Evolutionary conservation across 2,113 vertebrate genomes (phyloP), one percentile per base, ranked within the genome.

Genomic region (Siniperca chuatsi): DNA sequence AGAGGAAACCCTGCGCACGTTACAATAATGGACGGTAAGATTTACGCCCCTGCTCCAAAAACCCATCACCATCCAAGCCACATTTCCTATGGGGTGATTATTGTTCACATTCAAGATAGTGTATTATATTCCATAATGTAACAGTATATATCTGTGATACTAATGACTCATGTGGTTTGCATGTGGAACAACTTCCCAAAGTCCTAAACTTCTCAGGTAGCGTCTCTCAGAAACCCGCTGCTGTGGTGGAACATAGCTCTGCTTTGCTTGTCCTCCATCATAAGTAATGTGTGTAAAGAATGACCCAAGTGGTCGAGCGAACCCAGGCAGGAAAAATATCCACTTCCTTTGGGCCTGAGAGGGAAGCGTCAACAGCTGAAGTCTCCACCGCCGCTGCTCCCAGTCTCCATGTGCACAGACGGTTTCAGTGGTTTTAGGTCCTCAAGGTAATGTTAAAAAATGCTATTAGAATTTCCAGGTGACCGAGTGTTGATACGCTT

Each of bases 31-130:
- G 94, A 94, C 75, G 55, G 91, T 90, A 94, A 97, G 97, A 98
- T 98, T 99, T 98, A 97, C 96, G 87, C 83, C 89, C 83, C 79
- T 75, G 90, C 92, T 87, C 87, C 12, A 57, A 92, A 0, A 18
- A 87, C 6, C 35, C 16, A 52, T 85, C 94, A 92, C 92, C 95
- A 90, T 95, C 92, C 79, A 81, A 3, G 93, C 95, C 92, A 95
- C 92, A 79, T 93, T 94, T 96, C 95, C 93, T 91, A 90, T 91
- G 91, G 89, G 93, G 94, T 95, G 95, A 95, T 97, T 97, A 97
- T 97, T 95, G 90, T 86, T 94, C 93, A 93, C 92, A 95, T 95
- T 92, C 90, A 90, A 92, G 94, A 81, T 80, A 92, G 93, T 93
- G 95, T 94, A 96, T 95, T 95, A 94, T 84, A 94, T 92, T 92